Evolutionary conservation across 2,797 vertebrate genomes (phyloP), one percentile per base, ranked within the genome.

Genomic region (Remorina albescens): DNA sequence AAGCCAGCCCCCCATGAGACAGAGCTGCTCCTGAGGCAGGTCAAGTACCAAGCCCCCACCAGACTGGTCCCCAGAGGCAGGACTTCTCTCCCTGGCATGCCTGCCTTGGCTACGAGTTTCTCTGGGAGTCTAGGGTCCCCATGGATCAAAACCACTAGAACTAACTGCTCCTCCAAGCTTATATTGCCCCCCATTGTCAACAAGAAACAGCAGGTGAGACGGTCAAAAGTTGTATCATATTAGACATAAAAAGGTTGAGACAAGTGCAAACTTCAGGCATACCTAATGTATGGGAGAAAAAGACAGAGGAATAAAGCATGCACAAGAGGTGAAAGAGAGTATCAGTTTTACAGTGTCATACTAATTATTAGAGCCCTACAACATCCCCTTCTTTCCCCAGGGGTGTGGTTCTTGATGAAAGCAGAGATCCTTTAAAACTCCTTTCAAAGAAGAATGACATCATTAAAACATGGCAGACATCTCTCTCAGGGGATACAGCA

Each of bases 201-300:
- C 74, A 94, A 94, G 77, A 96, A 92, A 78, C 95, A 94, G 67
- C 96, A 99, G 96, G 96, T 98, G 93, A 91, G 86, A 59, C 41
- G 19, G 26, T 61, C 26, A 66, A 72, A 64, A 16, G 23, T 25
- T 7, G 2, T 16, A 50, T 41, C 30, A 55, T 55, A 26, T 67
- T 42, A 58, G 19, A 57, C 59, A 76, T 23, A 63, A 71, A 73
- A 23, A 78, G n/a, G 21, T 71, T 37, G 26, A 65, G 46, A 49
- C 34, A 37, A 32, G 73, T 34, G 28, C 21, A 62, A 57, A 28
- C 30, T 10, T 26, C 8, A 62, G 13, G 49, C 12, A 78, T 7
- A 11, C 0, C 59, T 53, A 61, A 9, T 41, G 16, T 47, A 44
- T 39, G 26, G 12, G 2, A 11, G 10, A 34, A 42, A 13, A 55